Evolutionary conservation across 2,113 vertebrate genomes (phyloP).

Genomic region (Dendropsophus ebraccatus): DNA sequence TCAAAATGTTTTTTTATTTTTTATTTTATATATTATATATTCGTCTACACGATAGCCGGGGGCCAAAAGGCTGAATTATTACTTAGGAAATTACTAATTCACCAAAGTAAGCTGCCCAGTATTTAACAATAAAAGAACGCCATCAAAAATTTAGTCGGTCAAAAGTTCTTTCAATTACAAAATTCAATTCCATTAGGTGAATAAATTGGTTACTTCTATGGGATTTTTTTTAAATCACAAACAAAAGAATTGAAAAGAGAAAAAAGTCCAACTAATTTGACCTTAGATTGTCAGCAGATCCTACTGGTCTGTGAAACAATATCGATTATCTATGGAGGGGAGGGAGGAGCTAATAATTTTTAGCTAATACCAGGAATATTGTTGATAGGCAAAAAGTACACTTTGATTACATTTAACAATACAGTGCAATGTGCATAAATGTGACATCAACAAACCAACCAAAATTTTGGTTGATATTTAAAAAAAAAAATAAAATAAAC

Average conservation of each 20-base stretch:
- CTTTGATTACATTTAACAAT: neutral
- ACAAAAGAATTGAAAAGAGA: neutral
- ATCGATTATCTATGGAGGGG: neutral
- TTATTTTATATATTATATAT: too few species aligned
- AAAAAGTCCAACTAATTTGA: neutral
- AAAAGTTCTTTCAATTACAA: neutral
- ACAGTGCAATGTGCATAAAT: neutral
- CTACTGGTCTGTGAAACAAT: neutral
- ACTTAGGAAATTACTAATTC: neutral
- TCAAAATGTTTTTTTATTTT: neutral
- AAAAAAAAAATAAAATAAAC: neutral
- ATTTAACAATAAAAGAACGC: neutral
- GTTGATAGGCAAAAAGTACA: neutral
- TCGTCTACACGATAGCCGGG: neutral
- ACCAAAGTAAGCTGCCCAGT: neutral
- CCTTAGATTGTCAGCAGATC: neutral
- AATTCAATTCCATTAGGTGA: neutral
- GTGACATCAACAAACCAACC: neutral
- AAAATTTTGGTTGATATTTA: constrained; percentile 1
- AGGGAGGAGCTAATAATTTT: too few species aligned
- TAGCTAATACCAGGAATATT: neutral
- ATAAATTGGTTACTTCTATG: neutral
- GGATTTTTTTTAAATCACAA: neutral
- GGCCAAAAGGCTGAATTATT: neutral
- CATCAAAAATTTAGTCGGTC: neutral